phyloP scores from a whole-genome alignment of 2,888 invertebrate species.

The Pseudococcus jackbeardsleyi region DNA sequence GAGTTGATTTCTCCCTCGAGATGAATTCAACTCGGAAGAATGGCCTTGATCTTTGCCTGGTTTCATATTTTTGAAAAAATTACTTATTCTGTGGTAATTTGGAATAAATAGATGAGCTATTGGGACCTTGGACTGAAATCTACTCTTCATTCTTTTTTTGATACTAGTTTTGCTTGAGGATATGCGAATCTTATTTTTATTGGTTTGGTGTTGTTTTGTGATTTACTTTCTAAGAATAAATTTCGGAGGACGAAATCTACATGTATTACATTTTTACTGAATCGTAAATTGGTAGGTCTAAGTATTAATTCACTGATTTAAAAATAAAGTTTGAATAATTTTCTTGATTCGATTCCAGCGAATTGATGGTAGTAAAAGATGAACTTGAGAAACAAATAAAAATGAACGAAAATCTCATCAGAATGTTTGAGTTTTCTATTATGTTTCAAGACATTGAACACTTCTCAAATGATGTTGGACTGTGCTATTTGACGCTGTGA shows the following conservation, averaged over 20 bases:
- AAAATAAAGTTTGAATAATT: no score
- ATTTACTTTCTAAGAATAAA: neutral
- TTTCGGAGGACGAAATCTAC: neutral
- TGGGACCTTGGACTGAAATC: neutral
- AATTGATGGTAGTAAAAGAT: no score
- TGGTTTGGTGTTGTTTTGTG: neutral
- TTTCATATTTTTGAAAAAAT: constrained; percentile 6
- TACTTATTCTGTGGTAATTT: neutral
- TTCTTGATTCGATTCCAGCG: no score
- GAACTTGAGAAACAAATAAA: no score
- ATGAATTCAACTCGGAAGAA: neutral
- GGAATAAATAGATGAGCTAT: neutral
- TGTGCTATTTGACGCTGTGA: no score
- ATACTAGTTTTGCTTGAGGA: neutral
- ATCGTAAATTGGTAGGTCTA: no score
- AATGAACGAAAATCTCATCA: no score
- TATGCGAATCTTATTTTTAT: neutral
- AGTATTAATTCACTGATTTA: no score
- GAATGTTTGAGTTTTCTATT: no score
- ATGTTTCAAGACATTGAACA: no score
- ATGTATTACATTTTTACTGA: neutral
- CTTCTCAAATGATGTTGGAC: no score
- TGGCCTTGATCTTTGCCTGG: constrained; percentile 30
- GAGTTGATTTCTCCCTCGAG: neutral
- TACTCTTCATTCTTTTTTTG: neutral